A percentile compares a stretch with the other conserved stretches of the same genome.
Conservation (phyloP, 2,888 invertebrate genomes). For the Macropis europaea region DNA sequence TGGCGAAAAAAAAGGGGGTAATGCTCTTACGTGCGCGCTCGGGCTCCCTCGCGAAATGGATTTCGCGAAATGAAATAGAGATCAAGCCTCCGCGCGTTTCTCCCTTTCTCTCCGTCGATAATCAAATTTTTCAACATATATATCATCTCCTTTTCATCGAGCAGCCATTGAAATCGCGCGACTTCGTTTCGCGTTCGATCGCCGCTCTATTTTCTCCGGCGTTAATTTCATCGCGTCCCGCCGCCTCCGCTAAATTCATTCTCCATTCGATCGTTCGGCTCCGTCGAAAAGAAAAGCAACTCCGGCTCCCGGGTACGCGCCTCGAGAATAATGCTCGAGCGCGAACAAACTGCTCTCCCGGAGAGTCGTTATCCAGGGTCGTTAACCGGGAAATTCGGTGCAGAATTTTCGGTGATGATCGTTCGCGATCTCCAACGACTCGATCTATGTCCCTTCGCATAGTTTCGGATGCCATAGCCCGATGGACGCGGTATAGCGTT, state of each 20-base stretch:
- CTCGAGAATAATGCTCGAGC: too few relatives aligned
- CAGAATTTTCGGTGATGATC: background rate
- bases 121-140: conserved; percentile 13
- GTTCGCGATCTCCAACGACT: conserved; percentile 7
- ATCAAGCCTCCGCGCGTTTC: conserved; percentile 15
- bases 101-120: background rate
- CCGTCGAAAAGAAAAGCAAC: too few relatives aligned
- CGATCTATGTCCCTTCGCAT: conserved; percentile 52
- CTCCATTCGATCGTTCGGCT: too few relatives aligned
- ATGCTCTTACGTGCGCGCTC: conserved; percentile 56
- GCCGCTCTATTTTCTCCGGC: too few relatives aligned
- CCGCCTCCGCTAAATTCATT: too few relatives aligned
- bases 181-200: background rate
- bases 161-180: background rate
- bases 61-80: conserved; percentile 40
- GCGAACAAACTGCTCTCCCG: too few relatives aligned
- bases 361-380: background rate
- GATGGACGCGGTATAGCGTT: conserved; percentile 47
- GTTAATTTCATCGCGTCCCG: background rate
- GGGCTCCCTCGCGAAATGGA: conserved; percentile 40
- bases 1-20: conserved; percentile 30
- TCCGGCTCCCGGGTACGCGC: too few relatives aligned
- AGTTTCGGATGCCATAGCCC: conserved; percentile 37
- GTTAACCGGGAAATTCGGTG: background rate
- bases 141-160: background rate